A percentile compares a stretch with the other conserved stretches of the same genome.
phyloP scores from a whole-genome alignment of 2,113 vertebrate genomes.

The Vulpes vulpes region DNA sequence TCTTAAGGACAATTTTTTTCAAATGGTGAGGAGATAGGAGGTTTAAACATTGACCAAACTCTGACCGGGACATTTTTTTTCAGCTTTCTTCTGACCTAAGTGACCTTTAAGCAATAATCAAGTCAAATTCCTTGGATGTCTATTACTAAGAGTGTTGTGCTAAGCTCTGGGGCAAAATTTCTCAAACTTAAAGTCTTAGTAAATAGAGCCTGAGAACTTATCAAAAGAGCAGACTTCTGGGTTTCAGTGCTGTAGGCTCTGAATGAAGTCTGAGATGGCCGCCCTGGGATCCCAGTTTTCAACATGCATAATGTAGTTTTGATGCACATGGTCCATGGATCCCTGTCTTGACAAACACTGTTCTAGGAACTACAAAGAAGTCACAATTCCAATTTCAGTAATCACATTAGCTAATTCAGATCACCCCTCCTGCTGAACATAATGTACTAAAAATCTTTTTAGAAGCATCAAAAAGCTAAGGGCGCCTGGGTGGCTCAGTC shows the following conservation, averaged over 20 bases:
- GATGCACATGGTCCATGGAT: not conserved
- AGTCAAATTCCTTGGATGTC: not conserved
- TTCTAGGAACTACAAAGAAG: not conserved
- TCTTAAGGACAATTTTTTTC: slow-evolving; percentile 37
- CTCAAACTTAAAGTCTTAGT: slow-evolving; percentile 30
- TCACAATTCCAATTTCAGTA: not conserved
- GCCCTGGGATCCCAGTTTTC: slow-evolving; percentile 12
- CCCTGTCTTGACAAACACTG: not conserved
- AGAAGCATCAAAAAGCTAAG: not conserved
- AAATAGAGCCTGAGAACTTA: not conserved
- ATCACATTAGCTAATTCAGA: not conserved
- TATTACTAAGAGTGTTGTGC: not conserved
- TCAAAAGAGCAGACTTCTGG: slow-evolving; percentile 1
- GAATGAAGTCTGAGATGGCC: not conserved
- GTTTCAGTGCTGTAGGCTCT: not conserved
- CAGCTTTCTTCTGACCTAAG: not conserved
- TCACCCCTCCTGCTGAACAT: not conserved
- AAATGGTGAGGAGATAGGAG: not conserved
- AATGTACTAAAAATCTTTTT: slow-evolving; percentile 1
- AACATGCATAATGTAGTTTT: not conserved
- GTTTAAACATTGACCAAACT: slow-evolving; percentile 18
- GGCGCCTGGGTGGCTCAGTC: no score
- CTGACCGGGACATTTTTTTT: not conserved
- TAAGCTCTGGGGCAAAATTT: not conserved
- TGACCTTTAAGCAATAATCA: slow-evolving; percentile 36